Evolutionary conservation across 2,113 vertebrate genomes (phyloP).

Genomic region (Tyto alba): DNA sequence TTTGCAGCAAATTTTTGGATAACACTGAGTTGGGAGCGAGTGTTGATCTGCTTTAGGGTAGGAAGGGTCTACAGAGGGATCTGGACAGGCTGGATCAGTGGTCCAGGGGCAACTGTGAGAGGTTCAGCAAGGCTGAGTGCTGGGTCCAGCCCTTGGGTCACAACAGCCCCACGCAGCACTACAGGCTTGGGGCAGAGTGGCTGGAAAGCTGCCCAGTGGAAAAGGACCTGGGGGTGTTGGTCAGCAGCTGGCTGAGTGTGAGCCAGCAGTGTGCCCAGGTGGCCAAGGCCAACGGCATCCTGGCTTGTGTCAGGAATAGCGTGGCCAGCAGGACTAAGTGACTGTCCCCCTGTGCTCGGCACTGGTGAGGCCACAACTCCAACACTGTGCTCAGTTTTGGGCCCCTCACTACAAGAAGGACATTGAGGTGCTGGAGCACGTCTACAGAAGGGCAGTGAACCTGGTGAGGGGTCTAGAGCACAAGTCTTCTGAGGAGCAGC

Average conservation of each 20-base stretch:
- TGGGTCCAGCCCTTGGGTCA: background rate
- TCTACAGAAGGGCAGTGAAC: background rate
- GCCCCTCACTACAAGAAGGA: background rate
- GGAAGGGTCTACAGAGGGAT: background rate
- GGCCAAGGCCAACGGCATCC: background rate
- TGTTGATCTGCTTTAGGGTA: background rate
- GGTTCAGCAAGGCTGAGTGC: background rate
- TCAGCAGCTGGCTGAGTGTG: background rate
- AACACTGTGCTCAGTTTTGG: background rate
- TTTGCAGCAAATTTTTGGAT: background rate
- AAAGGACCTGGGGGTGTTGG: background rate
- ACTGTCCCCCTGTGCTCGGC: background rate
- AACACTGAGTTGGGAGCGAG: background rate
- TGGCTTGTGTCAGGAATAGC: background rate
- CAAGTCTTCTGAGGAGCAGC: background rate
- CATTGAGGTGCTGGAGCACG: background rate
- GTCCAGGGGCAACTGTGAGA: accelerated
- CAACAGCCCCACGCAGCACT: background rate
- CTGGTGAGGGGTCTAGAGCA: background rate
- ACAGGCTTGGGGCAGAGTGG: background rate
- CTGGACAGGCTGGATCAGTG: background rate
- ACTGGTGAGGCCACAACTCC: background rate
- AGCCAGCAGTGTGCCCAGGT: background rate
- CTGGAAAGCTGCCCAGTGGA: background rate
- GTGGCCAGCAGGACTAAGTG: background rate